phyloP scores from a whole-genome alignment of 2,888 invertebrate species.

The Cataglyphis altisquamis region DNA sequence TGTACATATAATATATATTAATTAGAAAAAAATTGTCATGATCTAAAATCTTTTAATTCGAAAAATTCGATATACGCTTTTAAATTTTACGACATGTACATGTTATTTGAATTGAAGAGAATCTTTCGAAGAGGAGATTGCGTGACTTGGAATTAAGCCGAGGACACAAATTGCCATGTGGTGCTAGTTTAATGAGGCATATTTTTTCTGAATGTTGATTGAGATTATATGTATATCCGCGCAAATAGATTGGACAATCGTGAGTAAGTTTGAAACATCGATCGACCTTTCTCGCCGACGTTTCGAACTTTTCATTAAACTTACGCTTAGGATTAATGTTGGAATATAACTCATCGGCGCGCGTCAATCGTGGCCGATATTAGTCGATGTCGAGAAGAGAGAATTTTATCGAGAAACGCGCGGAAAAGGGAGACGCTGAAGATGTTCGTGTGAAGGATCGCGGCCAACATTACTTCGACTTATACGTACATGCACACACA shows the following conservation, averaged over 20 bases:
- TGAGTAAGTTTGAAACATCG: not conserved
- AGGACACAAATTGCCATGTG: conserved; percentile 3
- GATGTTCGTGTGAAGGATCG: not conserved
- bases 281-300: conserved; percentile 33
- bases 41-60: conserved; percentile 4
- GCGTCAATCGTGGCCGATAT: conserved; percentile 27
- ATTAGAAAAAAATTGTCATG: not conserved
- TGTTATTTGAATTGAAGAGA: not conserved
- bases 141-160: conserved; percentile 18
- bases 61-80: not conserved
- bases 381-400: not conserved
- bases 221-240: conserved; percentile 31
- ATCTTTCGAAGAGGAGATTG: not conserved
- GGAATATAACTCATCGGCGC: conserved; percentile 18
- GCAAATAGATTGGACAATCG: conserved; percentile 4
- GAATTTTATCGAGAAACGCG: conserved; percentile 25
- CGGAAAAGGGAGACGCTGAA: conserved; percentile 16
- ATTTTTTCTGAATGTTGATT: conserved; percentile 24
- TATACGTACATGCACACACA: not conserved
- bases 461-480: conserved; percentile 25
- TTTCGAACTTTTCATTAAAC: conserved; percentile 29
- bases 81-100: not conserved
- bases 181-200: conserved; percentile 20
- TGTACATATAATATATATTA: not conserved
- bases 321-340: conserved; percentile 17